Base-by-base conservation (phyloP, 2,888 invertebrate genomes). In the Mimas tiliae region DNA sequence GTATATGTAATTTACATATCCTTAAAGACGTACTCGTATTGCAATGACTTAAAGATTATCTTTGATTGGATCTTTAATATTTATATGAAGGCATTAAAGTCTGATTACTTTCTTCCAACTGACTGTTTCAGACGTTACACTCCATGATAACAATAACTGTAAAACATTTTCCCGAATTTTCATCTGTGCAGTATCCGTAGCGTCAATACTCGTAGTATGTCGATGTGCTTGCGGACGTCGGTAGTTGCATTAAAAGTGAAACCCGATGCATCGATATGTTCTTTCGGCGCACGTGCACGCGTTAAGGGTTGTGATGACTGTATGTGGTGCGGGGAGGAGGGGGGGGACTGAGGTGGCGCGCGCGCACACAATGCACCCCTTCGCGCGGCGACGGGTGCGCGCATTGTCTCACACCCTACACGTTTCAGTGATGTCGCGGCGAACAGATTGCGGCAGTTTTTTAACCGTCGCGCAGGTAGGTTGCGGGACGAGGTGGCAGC, bases 361-460 rank as follows among this genome's bases (percentile, higher is more conserved):
- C 83, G 83, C 84, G 82, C 84, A 81, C 82, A 82, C 79, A 75
- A 74, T 73, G 73, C 78, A 81, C 80, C 83, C 84, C 82, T 81
- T 80, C 73, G 72, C 65, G 38, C 21, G 58, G 65, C 65, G 53
- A 33, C 65, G 65, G 53, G 65, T 58, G 55, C 71, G 69, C 64
- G 70, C 71, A 67, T 80, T 80, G 80, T 80, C 55, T 58, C 72
- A 69, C 81, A 80, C 83, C 82, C 83, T 83, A 80, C 78, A 75
- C 76, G 81, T 81, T 85, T 77, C 78, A 75, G 75, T 82, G 75
- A 80, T 75, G 76, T 80, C 79, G 76, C 84, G 78, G 79, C 78
- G 82, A 81, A 83, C 86, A 85, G 84, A 88, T 86, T 84, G 86
- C 82, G 74, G 72, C 76, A 74, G 74, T 81, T 84, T 85, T 85